Base-by-base conservation (phyloP, 2,888 invertebrate species). In the Eupithecia tripunctaria region DNA sequence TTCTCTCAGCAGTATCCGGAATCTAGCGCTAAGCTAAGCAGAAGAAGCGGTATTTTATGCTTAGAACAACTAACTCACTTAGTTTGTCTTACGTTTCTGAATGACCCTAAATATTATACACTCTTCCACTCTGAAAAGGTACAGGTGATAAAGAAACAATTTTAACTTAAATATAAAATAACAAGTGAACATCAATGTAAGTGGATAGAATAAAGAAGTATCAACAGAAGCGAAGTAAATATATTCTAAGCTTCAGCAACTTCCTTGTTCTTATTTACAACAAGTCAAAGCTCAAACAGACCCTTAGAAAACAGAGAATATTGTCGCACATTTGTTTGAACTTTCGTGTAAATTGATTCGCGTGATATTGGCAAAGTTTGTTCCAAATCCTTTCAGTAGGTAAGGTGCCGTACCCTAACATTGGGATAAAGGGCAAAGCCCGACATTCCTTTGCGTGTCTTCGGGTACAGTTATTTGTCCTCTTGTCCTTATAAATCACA, bases 311-410 rank as follows among this genome's bases (percentile, higher is more conserved):
- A 78, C 76, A 77, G 75, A 71, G 71, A 79, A 74, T 68, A 76
- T 77, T 70, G 80, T 75, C 76, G 79, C 72, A 74, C 78, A 79
- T 84, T 82, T 83, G 79, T 83, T 85, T 82, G 86, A 82, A 81
- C 82, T 82, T 80, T 78, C 82, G 86, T 87, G 88, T 87, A 86
- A 90, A 91, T 88, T 88, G 89, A 86, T 88, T 87, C 84, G 82
- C 74, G 66, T 79, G 84, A 88, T 91, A 92, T 91, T 90, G 89
- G 83, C 71, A 91, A 91, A 91, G 88, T 91, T 91, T 85, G 87
- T 85, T 75, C 75, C 85, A 88, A 89, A 89, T 88, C 90, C 86
- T 79, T 73, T 76, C 36, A 76, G 73, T 62, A 18, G 62, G 18
- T 32, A 88, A 89, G 86, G 79, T 71, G 71, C 63, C 75, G 72